Evolutionary conservation across 2,113 vertebrate genomes (phyloP), one percentile per base, ranked within the genome.

Genomic region (Salminus brasiliensis): DNA sequence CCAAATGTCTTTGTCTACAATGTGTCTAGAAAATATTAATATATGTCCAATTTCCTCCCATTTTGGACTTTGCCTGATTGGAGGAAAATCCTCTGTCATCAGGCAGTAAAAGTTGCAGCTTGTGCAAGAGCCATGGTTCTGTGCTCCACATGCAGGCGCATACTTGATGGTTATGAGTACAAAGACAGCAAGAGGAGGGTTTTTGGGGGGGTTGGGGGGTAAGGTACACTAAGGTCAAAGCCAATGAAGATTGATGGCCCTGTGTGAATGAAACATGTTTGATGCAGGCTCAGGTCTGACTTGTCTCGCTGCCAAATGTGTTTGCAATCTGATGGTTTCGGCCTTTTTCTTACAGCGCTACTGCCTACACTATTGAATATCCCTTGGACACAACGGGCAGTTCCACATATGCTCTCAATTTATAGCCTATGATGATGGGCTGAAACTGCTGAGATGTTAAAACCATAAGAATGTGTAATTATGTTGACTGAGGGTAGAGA

Each of bases 381-480:
- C 41, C 4, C 16, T 2, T 79, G 30, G 57, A 39, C 43, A 52
- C 47, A 72, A 12, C 21, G 11, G 69, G 16, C 29, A 72, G 47
- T 36, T n/a, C 41, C 36, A 59, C 65, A 79, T 55, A 29, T 79
- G 72, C 57, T 66, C 6, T 66, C 29, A 55, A 49, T 83, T 75
- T 79, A 16, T 72, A 59, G 15, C 52, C 45, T 25, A 75, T 29
- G 41, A 52, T 68, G 36, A 47, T 66, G 68, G 62, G 59, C 13
- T 25, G 21, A 27, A 60, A 59, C 29, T 41, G 3, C 39, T 29
- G 72, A 74, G 13, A 76, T 21, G 34, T 16, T 67, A 23, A 73
- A 78, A 25, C 53, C 55, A 62, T 36, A 72, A 36, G 18, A 47
- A 74, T 63, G 41, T 65, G n/a, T 43, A 76, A 83, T 79, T 45